Base-by-base conservation (phyloP, 2,888 invertebrate species). In the Macropis europaea region DNA sequence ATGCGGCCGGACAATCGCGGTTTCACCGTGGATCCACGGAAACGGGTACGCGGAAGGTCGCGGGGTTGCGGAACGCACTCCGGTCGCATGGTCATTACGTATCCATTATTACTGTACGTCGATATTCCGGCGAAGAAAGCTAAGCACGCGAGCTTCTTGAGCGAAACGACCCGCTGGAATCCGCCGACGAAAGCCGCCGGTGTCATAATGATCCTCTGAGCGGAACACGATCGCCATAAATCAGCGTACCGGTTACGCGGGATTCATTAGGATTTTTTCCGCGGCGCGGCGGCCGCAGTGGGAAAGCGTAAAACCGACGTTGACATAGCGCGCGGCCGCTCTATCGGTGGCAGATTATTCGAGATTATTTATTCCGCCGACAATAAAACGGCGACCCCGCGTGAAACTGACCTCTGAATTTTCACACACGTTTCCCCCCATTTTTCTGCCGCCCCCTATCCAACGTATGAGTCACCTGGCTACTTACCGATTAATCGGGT, bases 181-280 rank as follows among this genome's bases (percentile, higher is more conserved):
- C 57, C 63, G 30, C 40, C 77, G 77, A 77, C 77, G 79, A 79
- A 68, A 80, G 80, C 68, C 42, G 56, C 67, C 70, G 57, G 79
- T 81, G 81, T 81, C 79, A 75, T 79, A 81, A 79, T 70, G 77
- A 80, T 77, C 74, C 64, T 48, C 52, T 62, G 68, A 76, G 73
- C 77, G 72, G 69, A 69, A 75, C 72, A 79, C 81, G 75, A 70
- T 72, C 79, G 69, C 77, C 67, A 79, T 79, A 79, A 79, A 80
- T 79, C 81, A 80, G 61, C 47, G 57, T 56, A 67, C 68, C 81
- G 77, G 71, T 69, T 75, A 74, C 63, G 75, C 67, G 72, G 63
- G 72, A 77, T 80, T 79, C 79, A 80, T 79, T 79, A 77, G 59
- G 48, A 77, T 70, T 77, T 70, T 75, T 48, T 32, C 11, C 6